Base-by-base conservation (phyloP, 2,797 vertebrate species). In the Sebastiscus tertius region DNA sequence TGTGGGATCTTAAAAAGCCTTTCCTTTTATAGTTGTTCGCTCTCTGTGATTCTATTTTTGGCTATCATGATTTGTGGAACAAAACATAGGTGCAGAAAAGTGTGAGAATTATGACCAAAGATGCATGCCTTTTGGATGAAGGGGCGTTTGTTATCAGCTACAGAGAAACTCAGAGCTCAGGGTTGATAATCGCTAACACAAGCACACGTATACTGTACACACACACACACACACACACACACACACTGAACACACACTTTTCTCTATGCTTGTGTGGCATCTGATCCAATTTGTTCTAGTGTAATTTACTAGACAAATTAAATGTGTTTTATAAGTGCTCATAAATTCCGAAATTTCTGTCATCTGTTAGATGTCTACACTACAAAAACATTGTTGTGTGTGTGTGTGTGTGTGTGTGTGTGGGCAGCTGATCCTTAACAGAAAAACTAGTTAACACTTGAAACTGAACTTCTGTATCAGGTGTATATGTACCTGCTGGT, bases 1-100 rank as follows among this genome's bases (percentile, higher is more conserved):
- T 83, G 67, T 65, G 80, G 67, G 77, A 90, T 83, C 31, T 73
- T 81, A 79, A 87, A 82, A 85, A 88, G 49, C 77, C 3, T 92
- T 88, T 90, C 94, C 94, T 95, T 95, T 94, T 95, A 95, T 94
- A 95, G 94, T 64, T 83, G 63, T 89, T 88, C 31, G 1, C 73
- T 68, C 62, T 63, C 54, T 20, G 52, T 67, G 79, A 73, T 89
- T 92, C 92, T 93, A 92, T 93, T 93, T 93, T 79, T 79, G 80
- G 86, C 70, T 66, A 10, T 84, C 14, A 2, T 77, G 72, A 80
- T 88, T 93, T 81, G 55, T 88, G 71, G 80, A 92, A 90, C 36
- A 72, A 24, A 85, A 87, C 83, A 85, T 88, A 91, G 84, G 84
- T 93, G 81, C 68, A 80, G 78, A 89, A 81, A 92, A 86, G 71